Conservation (phyloP, 2,888 invertebrate species). For the Embidobia sp. region DNA sequence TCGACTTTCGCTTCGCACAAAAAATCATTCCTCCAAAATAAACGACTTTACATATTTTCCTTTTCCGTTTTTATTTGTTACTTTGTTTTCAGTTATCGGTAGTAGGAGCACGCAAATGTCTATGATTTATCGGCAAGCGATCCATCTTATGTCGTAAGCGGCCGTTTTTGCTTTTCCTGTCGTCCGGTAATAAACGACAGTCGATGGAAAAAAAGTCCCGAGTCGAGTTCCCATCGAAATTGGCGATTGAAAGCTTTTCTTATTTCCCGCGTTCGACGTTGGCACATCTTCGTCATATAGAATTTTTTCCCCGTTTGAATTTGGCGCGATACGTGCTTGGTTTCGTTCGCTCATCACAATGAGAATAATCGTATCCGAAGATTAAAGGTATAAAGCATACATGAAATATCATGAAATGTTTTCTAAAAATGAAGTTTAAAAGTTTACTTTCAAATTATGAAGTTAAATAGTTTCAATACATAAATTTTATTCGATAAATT, state of each 20-base stretch:
- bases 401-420: background rate
- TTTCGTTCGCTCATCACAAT: slow-evolving; percentile 35
- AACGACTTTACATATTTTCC: slow-evolving; percentile 48
- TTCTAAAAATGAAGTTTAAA: too few species aligned
- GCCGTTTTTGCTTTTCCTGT: slow-evolving; percentile 25
- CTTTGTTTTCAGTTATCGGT: slow-evolving; percentile 24
- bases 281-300: slow-evolving; percentile 36
- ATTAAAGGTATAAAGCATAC: slow-evolving; percentile 1
- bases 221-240: slow-evolving; percentile 26
- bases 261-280: slow-evolving; percentile 21
- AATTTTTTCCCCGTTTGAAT: slow-evolving; percentile 20
- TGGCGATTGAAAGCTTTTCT: slow-evolving; percentile 39
- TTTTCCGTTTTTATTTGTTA: slow-evolving; percentile 10
- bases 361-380: slow-evolving; percentile 17
- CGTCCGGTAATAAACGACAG: slow-evolving; percentile 37
- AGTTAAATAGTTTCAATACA: too few species aligned
- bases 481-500: too few species aligned
- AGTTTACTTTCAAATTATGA: too few species aligned
- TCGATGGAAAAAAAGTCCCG: slow-evolving; percentile 27
- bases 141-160: slow-evolving; percentile 47
- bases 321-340: slow-evolving; percentile 33
- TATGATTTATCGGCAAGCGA: slow-evolving; percentile 58
- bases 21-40: slow-evolving; percentile 65
- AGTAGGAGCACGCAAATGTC: slow-evolving; percentile 44
- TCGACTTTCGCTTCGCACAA: slow-evolving; percentile 52